Conservation (phyloP, 2,888 invertebrate species). For the Ormia ochracea region DNA sequence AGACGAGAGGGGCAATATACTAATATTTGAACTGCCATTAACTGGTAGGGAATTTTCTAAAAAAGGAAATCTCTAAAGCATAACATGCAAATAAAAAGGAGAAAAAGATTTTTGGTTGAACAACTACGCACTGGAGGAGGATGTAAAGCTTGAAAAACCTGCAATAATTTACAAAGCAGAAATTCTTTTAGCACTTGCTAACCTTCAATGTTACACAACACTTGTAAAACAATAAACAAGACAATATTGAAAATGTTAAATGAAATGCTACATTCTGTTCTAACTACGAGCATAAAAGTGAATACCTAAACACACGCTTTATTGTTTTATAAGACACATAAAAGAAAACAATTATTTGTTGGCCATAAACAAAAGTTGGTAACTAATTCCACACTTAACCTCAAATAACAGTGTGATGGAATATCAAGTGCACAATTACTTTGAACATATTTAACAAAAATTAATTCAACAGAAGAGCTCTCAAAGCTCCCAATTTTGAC, state of each 20-base stretch:
- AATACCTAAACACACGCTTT: slow-evolving; percentile 3
- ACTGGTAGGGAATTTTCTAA: neutral
- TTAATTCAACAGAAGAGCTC: neutral
- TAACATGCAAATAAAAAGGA: neutral
- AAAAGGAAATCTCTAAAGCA: neutral
- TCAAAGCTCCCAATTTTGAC: neutral
- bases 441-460: neutral
- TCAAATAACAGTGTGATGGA: neutral
- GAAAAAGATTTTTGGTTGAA: neutral
- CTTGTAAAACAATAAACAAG: neutral
- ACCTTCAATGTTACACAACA: slow-evolving; percentile 9
- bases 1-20: neutral
- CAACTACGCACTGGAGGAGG: neutral
- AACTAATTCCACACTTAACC: neutral
- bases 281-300: neutral
- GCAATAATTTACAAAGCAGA: neutral
- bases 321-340: slow-evolving; percentile 1
- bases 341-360: neutral
- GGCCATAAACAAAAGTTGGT: neutral
- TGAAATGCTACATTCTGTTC: neutral
- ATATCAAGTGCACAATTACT: neutral
- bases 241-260: neutral
- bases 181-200: slow-evolving; percentile 3
- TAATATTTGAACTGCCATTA: slow-evolving; percentile 10
- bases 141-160: neutral